Conservation (phyloP, 2,888 invertebrate species). For the Acleris emargana region DNA sequence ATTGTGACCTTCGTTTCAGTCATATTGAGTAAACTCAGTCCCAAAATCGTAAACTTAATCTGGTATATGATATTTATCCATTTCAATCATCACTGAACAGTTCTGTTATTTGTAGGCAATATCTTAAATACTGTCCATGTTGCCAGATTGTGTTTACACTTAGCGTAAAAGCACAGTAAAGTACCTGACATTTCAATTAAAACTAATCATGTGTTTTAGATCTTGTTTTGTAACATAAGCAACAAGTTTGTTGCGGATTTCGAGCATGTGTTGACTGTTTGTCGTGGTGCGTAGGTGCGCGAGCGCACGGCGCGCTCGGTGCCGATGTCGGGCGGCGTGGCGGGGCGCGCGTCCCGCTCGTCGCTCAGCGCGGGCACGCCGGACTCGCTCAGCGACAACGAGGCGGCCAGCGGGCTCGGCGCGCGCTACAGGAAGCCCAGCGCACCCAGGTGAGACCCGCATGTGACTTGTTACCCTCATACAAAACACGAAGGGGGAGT, state of each 20-base stretch:
- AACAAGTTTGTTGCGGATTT: neutral
- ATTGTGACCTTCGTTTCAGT: slow-evolving; percentile 27
- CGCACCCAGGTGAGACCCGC: slow-evolving; percentile 67
- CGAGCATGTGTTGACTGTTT: neutral
- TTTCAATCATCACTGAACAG: neutral
- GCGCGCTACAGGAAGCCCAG: slow-evolving; percentile 88
- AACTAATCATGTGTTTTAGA: too few relatives aligned
- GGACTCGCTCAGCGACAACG: slow-evolving; percentile 94
- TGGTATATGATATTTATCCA: neutral
- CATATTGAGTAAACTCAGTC: slow-evolving; percentile 5
- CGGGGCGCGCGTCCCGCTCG: slow-evolving; percentile 88
- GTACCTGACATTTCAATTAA: neutral
- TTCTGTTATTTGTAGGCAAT: too few relatives aligned
- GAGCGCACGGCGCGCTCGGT: slow-evolving; percentile 96
- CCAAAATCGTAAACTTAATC: slow-evolving; percentile 2
- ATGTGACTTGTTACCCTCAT: too few relatives aligned
- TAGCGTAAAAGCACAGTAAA: neutral
- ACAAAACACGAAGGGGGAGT: too few relatives aligned
- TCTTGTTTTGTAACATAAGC: too few relatives aligned
- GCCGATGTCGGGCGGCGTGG: slow-evolving; percentile 88
- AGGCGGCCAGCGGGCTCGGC: slow-evolving; percentile 89
- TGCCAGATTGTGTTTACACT: slow-evolving; percentile 26
- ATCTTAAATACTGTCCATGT: neutral
- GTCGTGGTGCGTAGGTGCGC: slow-evolving; percentile 87
- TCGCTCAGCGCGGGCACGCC: slow-evolving; percentile 94